Base-by-base conservation (phyloP, 2,113 vertebrate genomes). In the Gallinago jamesoni region DNA sequence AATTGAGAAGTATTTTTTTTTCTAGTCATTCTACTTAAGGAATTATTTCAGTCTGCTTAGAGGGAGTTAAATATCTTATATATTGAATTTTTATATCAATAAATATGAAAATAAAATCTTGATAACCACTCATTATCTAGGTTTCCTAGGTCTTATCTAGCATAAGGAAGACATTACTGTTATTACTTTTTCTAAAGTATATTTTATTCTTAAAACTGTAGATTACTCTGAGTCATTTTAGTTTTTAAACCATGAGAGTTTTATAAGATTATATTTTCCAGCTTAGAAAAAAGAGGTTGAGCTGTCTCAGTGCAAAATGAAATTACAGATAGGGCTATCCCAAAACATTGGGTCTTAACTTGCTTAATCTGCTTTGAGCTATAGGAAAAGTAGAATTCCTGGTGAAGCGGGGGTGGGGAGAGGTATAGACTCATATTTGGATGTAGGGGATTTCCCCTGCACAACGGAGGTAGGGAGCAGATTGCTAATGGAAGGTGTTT, bases 331-430 rank as follows among this genome's bases (percentile, higher is more conserved):
- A 76, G 77, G 18, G 53, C 39, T 35, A 88, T 73, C 52, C 68
- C 55, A 90, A 66, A 86, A 72, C 4, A 16, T 10, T 50, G 60
- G 5, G 24, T 78, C 47, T 50, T 56, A 89, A 94, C 84, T 89
- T 89, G 55, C 64, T 95, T 52, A 92, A 59, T 93, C 88, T 97
- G 28, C 69, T 94, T 77, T 96, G 75, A 90, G 66, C 50, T 70
- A 28, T 8, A 95, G 52, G n/a, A 72, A 75, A 63, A 78, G 37
- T 30, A 79, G 84, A 94, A 95, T 91, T 94, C 60, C 82, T 78
- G 52, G 48, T 69, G 62, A 87, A 64, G 23, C 17, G 19, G 35
- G 9, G 9, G 8, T 21, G 33, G 45, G 17, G 33, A 55, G 63
- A 53, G 33, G 25, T 12, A 12, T 37, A 63, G 35, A 21, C 2